A percentile compares a stretch with the other conserved stretches of the same genome.
These are phyloP conservation scores for Drosophila watanabei DNA, from an alignment of 1,140 invertebrate species.

Conservation along the genomic window DNA sequence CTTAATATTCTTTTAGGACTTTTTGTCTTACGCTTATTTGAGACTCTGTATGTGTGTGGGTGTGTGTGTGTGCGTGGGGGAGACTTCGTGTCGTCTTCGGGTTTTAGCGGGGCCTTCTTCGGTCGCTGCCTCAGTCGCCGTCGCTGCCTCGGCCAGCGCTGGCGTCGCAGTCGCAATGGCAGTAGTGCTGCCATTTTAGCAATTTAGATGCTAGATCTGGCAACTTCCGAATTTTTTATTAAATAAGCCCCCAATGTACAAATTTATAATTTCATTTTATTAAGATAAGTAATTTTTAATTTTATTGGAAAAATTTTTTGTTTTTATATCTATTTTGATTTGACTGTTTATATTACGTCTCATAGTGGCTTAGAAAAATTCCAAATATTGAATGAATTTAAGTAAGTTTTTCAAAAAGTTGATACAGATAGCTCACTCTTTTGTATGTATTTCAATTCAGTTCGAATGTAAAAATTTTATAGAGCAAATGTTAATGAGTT, in stretches of 20 bases:
- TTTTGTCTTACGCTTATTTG: conserved; percentile 6
- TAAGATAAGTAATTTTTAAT: no score
- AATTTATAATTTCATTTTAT: background rate
- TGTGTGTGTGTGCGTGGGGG: conserved; percentile 31
- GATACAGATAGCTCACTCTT: no score
- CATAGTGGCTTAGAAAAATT: no score
- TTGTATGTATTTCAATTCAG: no score
- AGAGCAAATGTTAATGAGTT: background rate
- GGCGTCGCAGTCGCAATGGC: conserved; percentile 27
- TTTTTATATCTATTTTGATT: no score
- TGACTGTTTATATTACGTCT: no score
- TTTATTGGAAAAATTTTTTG: no score
- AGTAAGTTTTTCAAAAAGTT: no score
- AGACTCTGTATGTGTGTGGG: conserved; percentile 5
- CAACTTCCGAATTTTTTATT: no score
- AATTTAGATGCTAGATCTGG: background rate
- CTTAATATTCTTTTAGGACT: conserved; percentile 8
- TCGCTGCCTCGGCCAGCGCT: conserved; percentile 22
- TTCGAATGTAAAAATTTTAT: no score
- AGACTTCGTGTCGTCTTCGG: conserved; percentile 69
- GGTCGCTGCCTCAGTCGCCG: conserved; percentile 19
- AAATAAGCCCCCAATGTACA: background rate
- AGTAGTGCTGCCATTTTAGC: background rate
- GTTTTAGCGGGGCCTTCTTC: conserved; percentile 61
- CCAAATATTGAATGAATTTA: no score